Conservation (phyloP, 2,797 vertebrate genomes). For the Hippoglossus hippoglossus region DNA sequence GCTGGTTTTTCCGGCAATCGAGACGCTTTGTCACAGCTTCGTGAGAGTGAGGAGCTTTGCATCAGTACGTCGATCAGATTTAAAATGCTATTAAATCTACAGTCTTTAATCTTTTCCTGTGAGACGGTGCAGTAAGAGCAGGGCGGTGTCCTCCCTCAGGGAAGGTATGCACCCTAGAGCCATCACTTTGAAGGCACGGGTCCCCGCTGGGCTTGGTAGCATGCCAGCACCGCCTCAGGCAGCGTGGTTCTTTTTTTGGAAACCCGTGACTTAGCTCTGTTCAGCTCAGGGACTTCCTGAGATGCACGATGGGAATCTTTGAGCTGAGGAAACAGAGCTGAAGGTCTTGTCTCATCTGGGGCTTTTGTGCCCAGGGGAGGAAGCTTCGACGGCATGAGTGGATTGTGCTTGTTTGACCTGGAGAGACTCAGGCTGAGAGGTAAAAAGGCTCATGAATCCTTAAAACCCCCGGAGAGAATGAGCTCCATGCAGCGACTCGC, state of each 20-base stretch:
- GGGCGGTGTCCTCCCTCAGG: slow-evolving; percentile 18
- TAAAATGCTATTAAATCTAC: slow-evolving; percentile 7
- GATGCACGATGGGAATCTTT: slow-evolving; percentile 11
- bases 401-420: slow-evolving; percentile 56
- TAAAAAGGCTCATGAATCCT: slow-evolving; percentile 56
- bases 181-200: slow-evolving; percentile 35
- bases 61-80: slow-evolving; percentile 6
- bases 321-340: slow-evolving; percentile 17
- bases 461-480: slow-evolving; percentile 52
- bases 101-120: slow-evolving; percentile 11
- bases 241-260: slow-evolving; percentile 41
- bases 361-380: slow-evolving; percentile 41
- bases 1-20: too few relatives aligned
- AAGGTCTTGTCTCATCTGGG: slow-evolving; percentile 45
- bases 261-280: slow-evolving; percentile 25
- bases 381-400: slow-evolving; percentile 44
- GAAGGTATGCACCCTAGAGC: slow-evolving; percentile 24
- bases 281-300: slow-evolving; percentile 44
- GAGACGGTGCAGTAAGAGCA: slow-evolving; percentile 12
- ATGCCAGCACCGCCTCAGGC: slow-evolving; percentile 32
- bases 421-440: slow-evolving; percentile 39
- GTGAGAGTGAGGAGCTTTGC: background rate
- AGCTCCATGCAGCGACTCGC: slow-evolving; percentile 41
- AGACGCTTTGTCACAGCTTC: too few relatives aligned
- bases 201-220: slow-evolving; percentile 29